Base-by-base conservation (phyloP, 2,888 invertebrate species). In the Hemaris fuciformis region DNA sequence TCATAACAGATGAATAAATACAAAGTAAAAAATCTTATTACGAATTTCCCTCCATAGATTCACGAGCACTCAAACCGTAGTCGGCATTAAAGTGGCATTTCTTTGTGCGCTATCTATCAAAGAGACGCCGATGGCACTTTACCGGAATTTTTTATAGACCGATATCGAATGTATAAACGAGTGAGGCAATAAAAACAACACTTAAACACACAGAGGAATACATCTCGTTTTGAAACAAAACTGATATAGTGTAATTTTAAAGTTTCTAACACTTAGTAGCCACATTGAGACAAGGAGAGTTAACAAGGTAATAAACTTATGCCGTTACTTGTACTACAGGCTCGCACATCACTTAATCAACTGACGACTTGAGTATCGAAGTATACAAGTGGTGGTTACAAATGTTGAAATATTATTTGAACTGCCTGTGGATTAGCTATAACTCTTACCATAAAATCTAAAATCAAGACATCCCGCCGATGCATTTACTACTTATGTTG, bases 91-190 rank as follows among this genome's bases (percentile, higher is more conserved):
- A 27, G 27, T 53, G 27, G 31, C 53, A 31, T 53, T 53, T 53
- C 53, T 53, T 31, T 53, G 53, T 18, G 15, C 53, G 53, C 31
- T 53, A 53, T 53, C 53, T 53, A 31, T 53, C 53, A 53, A 31
- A 53, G 53, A 8, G 31, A 31, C 31, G 31, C 53, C 53, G 27
- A 53, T 31, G 31, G 53, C 31, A 53, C 53, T 53, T 53, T 31
- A 53, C 53, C 53, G 31, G 53, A 53, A 10, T 53, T 53, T n/a
- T 53, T 53, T 53, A 53, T 53, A 53, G 53, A 53, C 31, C 31
- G 18, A 27, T 53, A 53, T 53, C 53, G 31, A 31, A 31, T 31
- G 5, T 3, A 10, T 43, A 43, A 48, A 48, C 15, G 48, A 27
- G 23, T 31, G 27, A 27, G 3, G 31, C 18, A 53, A 27, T 53